Conservation (phyloP, 2,888 invertebrate species). For the Serrognathus titanus region DNA sequence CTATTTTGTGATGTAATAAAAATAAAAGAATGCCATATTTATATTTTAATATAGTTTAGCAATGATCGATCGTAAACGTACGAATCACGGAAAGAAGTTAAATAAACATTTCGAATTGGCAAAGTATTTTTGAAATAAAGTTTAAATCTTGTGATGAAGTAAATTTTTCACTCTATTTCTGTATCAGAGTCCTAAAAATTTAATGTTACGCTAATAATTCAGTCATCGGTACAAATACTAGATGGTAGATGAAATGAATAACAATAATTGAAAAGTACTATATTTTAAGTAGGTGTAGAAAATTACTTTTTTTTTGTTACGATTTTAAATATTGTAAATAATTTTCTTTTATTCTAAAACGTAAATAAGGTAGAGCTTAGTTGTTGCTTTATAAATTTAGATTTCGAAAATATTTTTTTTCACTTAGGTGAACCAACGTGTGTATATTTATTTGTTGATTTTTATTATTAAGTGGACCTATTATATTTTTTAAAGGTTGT, state of each 20-base stretch:
- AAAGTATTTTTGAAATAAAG: slow-evolving; percentile 9
- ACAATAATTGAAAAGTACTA: slow-evolving; percentile 7
- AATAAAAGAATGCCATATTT: slow-evolving; percentile 1
- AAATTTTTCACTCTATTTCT: slow-evolving; percentile 16
- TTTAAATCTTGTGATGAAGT: slow-evolving; percentile 5
- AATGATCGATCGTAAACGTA: not conserved
- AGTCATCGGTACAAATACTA: slow-evolving; percentile 16
- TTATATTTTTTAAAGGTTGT: slow-evolving; percentile 13
- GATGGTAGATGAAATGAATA: slow-evolving; percentile 10
- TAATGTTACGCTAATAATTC: slow-evolving; percentile 4
- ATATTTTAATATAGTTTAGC: too few relatives aligned
- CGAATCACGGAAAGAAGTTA: slow-evolving; percentile 3
- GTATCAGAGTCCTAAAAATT: slow-evolving; percentile 7
- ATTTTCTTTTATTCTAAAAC: slow-evolving; percentile 4
- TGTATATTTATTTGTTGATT: slow-evolving; percentile 18
- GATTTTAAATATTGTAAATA: slow-evolving; percentile 9
- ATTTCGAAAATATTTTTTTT: slow-evolving; percentile 6
- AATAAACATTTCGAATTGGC: slow-evolving; percentile 8
- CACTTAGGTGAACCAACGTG: not conserved
- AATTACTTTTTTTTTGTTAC: slow-evolving; percentile 6
- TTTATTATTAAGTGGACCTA: slow-evolving; percentile 12
- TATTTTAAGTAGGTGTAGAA: slow-evolving; percentile 1
- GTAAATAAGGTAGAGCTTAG: not conserved
- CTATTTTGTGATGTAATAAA: not conserved
- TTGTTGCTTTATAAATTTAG: slow-evolving; percentile 11